Evolutionary conservation across 2,888 invertebrate species (phyloP), one percentile per base, ranked within the genome.

Genomic region (Polia nebulosa): DNA sequence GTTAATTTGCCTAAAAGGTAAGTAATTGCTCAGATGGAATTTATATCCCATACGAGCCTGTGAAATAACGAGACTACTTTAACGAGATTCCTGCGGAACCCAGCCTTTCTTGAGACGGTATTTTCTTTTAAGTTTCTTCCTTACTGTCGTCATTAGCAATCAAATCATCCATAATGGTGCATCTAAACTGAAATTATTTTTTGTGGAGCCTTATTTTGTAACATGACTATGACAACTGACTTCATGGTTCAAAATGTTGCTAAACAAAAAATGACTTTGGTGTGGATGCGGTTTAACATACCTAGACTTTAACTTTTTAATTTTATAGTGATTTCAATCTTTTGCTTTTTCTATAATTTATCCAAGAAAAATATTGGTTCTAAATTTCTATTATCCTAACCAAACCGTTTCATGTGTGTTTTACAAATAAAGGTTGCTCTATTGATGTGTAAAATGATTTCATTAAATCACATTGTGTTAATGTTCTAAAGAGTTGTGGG

Each of bases 1-100:
- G 94, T 94, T 94, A 92, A 94, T 95, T 94, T 94, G 88, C 92
- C 89, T 94, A 94, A 94, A 94, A 94, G 93, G 93, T 90, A 93
- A 90, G 92, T 94, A 93, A 94, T 94, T 92, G 92, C 88, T 89
- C 81, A 82, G 87, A 87, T 88, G 85, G 87, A 91, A 91, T 92
- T 90, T 89, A 88, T 89, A 82, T 84, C 87, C 87, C 82, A 83
- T 86, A 85, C 81, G 76, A 83, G 78, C 44, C 44, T 78, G 79
- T 78, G 78, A 78, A 79, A 81, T 81, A 77, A 76, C 68, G 67
- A 72, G 70, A 63, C 63, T 70, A 58, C 53, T 76, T 70, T 81
- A 80, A 72, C 56, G 57, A 77, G 64, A 57, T 71, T 72, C 66
- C 61, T 76, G 60, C 25, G 47, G 63, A 45, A 56, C 25, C 32